A percentile compares a stretch with the other conserved stretches of the same genome.
phyloP scores from a whole-genome alignment of 2,797 vertebrate genomes.

The Taeniopygia guttata region DNA sequence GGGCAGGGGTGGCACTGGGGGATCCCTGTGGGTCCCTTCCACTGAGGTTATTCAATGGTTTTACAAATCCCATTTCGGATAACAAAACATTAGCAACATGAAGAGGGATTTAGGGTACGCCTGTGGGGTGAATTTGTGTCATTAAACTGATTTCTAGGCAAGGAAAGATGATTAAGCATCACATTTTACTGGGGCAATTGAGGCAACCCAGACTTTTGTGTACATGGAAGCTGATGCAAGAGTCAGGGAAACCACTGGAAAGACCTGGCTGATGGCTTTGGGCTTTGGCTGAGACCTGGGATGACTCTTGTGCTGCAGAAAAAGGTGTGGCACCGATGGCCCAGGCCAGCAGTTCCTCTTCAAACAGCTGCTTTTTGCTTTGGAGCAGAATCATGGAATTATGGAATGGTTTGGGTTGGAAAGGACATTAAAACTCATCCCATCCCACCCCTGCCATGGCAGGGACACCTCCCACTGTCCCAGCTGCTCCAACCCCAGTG shows the following conservation, averaged over 20 bases:
- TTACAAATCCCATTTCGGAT: neutral
- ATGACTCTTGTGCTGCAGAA: neutral
- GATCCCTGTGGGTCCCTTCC: too few species aligned
- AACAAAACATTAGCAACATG: neutral
- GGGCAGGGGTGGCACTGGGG: fast-evolving
- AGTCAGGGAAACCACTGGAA: neutral
- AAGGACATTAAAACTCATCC: fast-evolving
- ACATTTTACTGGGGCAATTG: neutral
- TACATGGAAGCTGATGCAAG: neutral
- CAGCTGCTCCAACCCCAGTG: neutral
- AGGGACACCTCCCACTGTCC: neutral
- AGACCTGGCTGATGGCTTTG: neutral
- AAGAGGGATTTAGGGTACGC: neutral
- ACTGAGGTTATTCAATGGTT: neutral
- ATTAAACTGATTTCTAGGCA: neutral
- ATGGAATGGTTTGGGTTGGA: neutral
- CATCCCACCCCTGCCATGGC: fast-evolving
- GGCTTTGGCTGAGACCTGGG: neutral
- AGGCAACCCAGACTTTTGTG: neutral
- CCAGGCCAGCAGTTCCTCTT: neutral
- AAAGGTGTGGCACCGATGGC: neutral
- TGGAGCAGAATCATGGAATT: neutral
- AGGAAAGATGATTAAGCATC: neutral
- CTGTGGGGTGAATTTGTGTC: neutral
- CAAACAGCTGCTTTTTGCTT: neutral